Percentiles rank a stretch among this genome's conserved stretches.
Conservation (phyloP, 1,140 invertebrate genomes). For the Ganaspis sp. region DNA sequence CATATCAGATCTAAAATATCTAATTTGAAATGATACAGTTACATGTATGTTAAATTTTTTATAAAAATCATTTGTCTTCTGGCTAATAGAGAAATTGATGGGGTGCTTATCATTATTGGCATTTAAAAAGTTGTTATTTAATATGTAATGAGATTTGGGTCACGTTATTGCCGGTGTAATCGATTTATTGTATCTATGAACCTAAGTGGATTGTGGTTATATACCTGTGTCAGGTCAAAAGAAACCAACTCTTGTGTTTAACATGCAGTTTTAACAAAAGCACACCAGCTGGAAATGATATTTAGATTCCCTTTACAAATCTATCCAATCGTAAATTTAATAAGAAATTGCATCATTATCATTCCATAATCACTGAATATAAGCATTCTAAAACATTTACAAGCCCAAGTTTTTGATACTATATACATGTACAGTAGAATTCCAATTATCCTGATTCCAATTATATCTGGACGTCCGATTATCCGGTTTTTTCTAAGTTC, state of each 20-base stretch:
- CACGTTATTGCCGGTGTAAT: constrained; percentile 2
- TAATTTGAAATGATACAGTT: not conserved
- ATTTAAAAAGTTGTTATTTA: not conserved
- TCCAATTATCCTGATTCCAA: too few species aligned
- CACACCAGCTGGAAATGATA: not conserved
- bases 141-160: constrained; percentile 8
- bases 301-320: too few species aligned
- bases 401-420: too few species aligned
- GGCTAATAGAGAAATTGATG: not conserved
- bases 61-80: not conserved
- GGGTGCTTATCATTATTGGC: not conserved
- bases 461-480: too few species aligned
- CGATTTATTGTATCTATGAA: constrained; percentile 15
- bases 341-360: too few species aligned
- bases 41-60: not conserved
- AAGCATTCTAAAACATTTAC: too few species aligned
- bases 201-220: constrained; percentile 22
- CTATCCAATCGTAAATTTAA: too few species aligned
- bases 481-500: too few species aligned
- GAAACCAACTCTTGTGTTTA: not conserved
- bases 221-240: constrained; percentile 14
- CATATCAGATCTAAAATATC: not conserved
- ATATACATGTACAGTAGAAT: too few species aligned
- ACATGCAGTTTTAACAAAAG: not conserved
- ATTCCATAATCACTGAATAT: too few species aligned